Percentiles rank a stretch among this genome's conserved stretches.
Conservation (phyloP, 2,888 invertebrate genomes). For the Spodoptera picta region DNA sequence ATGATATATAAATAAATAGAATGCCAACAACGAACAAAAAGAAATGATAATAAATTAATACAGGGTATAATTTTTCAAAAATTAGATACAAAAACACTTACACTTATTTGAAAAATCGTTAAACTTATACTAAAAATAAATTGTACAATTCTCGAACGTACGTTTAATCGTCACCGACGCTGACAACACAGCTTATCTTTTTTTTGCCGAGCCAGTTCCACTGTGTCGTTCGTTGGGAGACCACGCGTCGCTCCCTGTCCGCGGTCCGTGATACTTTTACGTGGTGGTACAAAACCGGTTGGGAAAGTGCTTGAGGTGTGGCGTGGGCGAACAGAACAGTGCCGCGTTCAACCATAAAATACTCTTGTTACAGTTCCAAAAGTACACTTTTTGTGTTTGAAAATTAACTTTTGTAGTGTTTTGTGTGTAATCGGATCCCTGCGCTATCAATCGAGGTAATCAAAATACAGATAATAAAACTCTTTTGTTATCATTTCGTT, state of each 20-base stretch:
- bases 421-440: constrained; percentile 62
- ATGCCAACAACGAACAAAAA: too few relatives aligned
- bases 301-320: constrained; percentile 85
- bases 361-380: constrained; percentile 60
- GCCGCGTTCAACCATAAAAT: constrained; percentile 79
- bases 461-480: constrained; percentile 57
- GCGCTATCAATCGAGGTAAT: constrained; percentile 60
- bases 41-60: too few relatives aligned
- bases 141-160: constrained; percentile 38
- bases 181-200: constrained; percentile 72
- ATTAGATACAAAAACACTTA: too few relatives aligned
- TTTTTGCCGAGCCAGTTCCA: constrained; percentile 71
- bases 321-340: constrained; percentile 80
- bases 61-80: too few relatives aligned
- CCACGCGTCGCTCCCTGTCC: constrained; percentile 60
- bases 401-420: constrained; percentile 64
- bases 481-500: constrained; percentile 56
- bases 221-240: constrained; percentile 63
- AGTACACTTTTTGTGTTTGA: constrained; percentile 68
- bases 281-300: constrained; percentile 82
- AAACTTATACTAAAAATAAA: constrained; percentile 25
- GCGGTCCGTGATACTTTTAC: constrained; percentile 77
- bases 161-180: constrained; percentile 34
- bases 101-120: too few relatives aligned
- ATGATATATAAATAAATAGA: too few relatives aligned